Conservation (phyloP, 2,797 vertebrate genomes). For the Dromococcyx pavoninus region DNA sequence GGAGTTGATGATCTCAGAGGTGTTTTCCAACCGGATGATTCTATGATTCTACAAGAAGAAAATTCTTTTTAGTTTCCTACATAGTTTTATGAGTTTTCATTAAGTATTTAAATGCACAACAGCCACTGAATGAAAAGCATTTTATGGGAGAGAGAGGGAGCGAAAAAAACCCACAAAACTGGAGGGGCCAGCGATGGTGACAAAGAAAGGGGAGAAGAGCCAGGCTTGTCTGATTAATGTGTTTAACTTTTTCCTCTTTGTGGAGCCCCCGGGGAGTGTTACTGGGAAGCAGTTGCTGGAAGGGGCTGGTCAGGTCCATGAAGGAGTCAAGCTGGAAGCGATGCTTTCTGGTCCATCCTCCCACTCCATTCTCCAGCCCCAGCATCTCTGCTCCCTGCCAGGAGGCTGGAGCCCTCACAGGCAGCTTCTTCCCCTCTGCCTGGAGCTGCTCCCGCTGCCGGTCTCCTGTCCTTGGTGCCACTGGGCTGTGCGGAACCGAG, state of each 20-base stretch:
- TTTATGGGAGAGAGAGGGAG: background rate
- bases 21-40: no score
- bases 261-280: background rate
- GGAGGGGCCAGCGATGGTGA: background rate
- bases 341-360: background rate
- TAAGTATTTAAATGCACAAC: constrained; percentile 31
- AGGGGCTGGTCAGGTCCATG: background rate
- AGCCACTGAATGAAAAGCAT: background rate
- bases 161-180: background rate
- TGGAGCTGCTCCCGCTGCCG: fast-evolving
- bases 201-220: background rate
- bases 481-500: fast-evolving
- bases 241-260: background rate
- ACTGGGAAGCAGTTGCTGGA: background rate
- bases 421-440: background rate
- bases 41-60: no score
- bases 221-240: background rate
- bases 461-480: fast-evolving
- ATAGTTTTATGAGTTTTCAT: background rate
- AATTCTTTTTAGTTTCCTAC: background rate
- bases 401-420: background rate
- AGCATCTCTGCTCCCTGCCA: background rate
- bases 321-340: background rate
- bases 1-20: no score
- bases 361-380: constrained; percentile 7